Base-by-base conservation (phyloP, 1,140 invertebrate genomes). In the Holotrichia oblita region DNA sequence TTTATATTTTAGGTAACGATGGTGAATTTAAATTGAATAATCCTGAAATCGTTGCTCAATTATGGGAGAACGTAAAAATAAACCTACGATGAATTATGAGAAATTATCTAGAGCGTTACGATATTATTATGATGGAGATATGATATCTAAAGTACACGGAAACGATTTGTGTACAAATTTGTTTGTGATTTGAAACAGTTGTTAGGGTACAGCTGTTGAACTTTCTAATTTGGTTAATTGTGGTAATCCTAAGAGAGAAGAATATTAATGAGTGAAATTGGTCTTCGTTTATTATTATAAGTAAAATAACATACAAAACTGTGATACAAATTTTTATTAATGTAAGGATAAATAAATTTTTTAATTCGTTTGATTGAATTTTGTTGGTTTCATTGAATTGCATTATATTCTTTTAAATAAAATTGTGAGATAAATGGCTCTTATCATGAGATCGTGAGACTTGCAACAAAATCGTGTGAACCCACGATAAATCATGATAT, bases 11-110 rank as follows among this genome's bases (percentile, higher is more conserved):
- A 89, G 89, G 89, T 40, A 90, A 89, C 2, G 91, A 94, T 40
- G 96, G 96, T 0, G 95, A 97, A 83, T 98, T 98, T 83, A 95
- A 95, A 83, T 89, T 98, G 7, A 91, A 92, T 59, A 92, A 97
- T 82, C 96, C 96, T 0, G 95, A 96, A 85, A 89, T 91, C 0
- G 95, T 98, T 9, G 96, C 96, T 0, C 90, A 93, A 41, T 88
- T 97, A 24, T 98, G 96, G 97, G 96, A 10, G 89, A 92, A 78
- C 88, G 95, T 10, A 98, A 98, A 85, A 96, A 97, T 87, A 98
- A 98, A 85, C 94, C 94, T 0, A 95, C 93, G 48, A 98, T 98
- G 97, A 97, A 97, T 87, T 98, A 98, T 80, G 96, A 98, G 87
- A 98, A 98, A 87, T 87, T 98, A 0, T 96, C 95, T 41, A 88